Base-by-base conservation (phyloP, 2,888 invertebrate genomes). In the Melinaea marsaeus region DNA sequence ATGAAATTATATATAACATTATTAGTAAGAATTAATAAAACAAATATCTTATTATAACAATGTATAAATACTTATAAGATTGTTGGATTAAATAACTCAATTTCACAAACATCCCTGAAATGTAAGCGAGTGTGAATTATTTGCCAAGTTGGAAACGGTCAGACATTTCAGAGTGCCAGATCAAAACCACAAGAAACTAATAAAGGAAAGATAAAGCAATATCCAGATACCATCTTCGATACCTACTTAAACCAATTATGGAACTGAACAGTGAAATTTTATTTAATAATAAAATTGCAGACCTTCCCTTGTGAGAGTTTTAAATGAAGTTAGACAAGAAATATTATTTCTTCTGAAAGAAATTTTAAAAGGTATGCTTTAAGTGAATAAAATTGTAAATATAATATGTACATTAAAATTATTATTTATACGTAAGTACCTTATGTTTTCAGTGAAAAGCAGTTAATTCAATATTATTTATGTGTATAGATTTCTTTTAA, bases 101-200 rank as follows among this genome's bases (percentile, higher is more conserved):
- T 57, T 32, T 42, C 54, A 42, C 61, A 54, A 22, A 58, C n/a
- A 46, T 54, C 11, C 33, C 51, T 57, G 42, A 34, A 47, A n/a
- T 57, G 57, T 51, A 48, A 54, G 54, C 54, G 42, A 57, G 57
- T 61, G 55, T 58, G 48, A 64, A 61, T 64, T 64, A 64, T 64
- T 64, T 58, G 55, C 54, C 47, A 64, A 64, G 48, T 64, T 45
- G 48, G 47, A 55, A 22, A 33, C 58, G 56, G 55, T 58, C 55
- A 51, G 64, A 61, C 58, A 58, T 58, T 64, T 61, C 58, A 45
- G 48, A 60, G 35, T 48, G 48, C 42, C 58, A 61, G 58, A 64
- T 55, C 54, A 55, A 58, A 61, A 56, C 64, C 64, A 58, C 61
- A 13, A 58, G 64, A 61, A 64, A 61, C 64, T 64, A 64, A 64